These are phyloP conservation scores for Centropus unirufus DNA, from an alignment of 2,113 vertebrate genomes.

Conservation along the genomic window DNA sequence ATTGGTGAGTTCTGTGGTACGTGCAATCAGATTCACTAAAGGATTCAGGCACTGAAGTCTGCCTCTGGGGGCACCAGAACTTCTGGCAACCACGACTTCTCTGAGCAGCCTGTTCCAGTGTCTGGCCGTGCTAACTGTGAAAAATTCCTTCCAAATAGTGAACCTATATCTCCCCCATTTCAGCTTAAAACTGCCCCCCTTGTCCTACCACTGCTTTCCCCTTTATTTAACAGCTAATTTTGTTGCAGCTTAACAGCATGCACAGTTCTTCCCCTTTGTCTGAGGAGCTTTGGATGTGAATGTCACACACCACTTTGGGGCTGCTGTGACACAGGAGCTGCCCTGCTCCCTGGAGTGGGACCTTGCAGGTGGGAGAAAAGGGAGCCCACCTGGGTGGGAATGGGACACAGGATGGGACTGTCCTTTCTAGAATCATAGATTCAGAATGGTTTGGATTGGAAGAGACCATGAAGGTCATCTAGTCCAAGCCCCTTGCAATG, in stretches of 20 bases:
- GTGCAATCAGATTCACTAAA: not conserved
- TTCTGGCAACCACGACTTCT: not conserved
- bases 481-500: no score
- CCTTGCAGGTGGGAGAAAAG: fast-evolving
- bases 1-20: fast-evolving
- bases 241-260: not conserved
- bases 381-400: fast-evolving
- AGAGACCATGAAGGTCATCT: no score
- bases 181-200: no score
- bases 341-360: fast-evolving
- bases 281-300: not conserved
- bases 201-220: not conserved
- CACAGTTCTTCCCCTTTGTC: not conserved
- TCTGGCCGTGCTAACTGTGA: no score
- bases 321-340: fast-evolving
- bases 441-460: no score
- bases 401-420: no score
- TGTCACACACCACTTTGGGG: not conserved
- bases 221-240: not conserved
- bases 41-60: not conserved
- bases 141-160: no score
- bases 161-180: no score
- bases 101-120: no score
- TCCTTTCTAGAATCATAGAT: no score
- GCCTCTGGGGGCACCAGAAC: not conserved